Evolutionary conservation across 2,797 vertebrate genomes (phyloP).

Genomic region (Phrynocephalus forsythii): DNA sequence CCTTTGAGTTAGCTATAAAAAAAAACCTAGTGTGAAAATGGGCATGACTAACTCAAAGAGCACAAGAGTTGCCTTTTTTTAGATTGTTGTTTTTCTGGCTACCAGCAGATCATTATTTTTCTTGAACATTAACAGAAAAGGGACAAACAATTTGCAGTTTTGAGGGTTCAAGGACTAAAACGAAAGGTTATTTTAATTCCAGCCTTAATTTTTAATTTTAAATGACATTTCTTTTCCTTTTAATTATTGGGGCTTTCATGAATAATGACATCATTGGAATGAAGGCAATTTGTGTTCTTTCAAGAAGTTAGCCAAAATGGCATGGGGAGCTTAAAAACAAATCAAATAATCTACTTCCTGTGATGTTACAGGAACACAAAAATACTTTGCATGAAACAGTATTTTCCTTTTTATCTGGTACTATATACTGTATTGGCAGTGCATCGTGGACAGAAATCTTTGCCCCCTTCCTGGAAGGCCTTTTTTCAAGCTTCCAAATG

Average conservation of each 20-base stretch:
- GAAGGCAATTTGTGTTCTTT: conserved; percentile 15
- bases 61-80: conserved; percentile 46
- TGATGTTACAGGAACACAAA: neutral
- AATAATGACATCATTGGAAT: conserved; percentile 25
- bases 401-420: neutral
- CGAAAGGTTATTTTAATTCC: conserved; percentile 30
- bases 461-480: neutral
- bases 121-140: conserved; percentile 41
- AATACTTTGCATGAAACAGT: neutral
- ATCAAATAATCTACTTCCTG: neutral
- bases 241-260: conserved; percentile 36
- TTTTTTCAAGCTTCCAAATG: neutral
- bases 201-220: conserved; percentile 47
- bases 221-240: conserved; percentile 42
- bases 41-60: neutral
- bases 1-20: conserved; percentile 24
- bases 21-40: conserved; percentile 31
- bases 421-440: neutral
- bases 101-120: conserved; percentile 19
- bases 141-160: conserved; percentile 28
- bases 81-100: conserved; percentile 14
- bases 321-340: neutral
- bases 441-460: neutral
- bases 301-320: neutral
- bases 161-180: conserved; percentile 1